Evolutionary conservation across 2,888 invertebrate species (phyloP), one percentile per base, ranked within the genome.

Genomic region (Spisula subtruncata): DNA sequence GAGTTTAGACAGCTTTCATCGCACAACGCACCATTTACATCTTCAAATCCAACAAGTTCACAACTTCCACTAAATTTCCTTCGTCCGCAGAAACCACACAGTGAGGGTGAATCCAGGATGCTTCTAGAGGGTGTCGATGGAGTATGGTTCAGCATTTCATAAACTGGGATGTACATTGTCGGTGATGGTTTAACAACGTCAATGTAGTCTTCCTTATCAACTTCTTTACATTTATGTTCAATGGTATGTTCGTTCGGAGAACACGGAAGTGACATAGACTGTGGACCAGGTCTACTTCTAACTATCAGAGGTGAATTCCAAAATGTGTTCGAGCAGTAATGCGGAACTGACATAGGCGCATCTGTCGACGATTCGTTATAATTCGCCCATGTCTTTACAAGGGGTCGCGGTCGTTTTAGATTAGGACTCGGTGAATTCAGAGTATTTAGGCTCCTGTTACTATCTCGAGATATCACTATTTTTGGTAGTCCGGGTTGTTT

Each of bases 401-500:
- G 35, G 35, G 75, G 75, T 32, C 32, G 32, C 18, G 75, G 75
- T 75, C 75, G 10, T 32, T 35, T 75, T 16, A 75, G 32, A 35
- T 32, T 10, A 75, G 75, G 75, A 75, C 75, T 75, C 35, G 75
- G 75, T 14, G 75, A 75, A 16, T 1, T 12, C 35, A 79, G 20
- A 32, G 14, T 84, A 66, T 89, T 87, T 6, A 91, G 66, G 25
- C 87, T 86, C 81, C 79, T 88, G 1, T 86, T 46, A 48, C 89
- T 89, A n/a, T 86, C 89, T 29, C 82, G 35, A 10, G 90, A 91
- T 25, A 91, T 91, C n/a, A 89, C 80, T 6, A 91, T 91, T 80
- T 56, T 86, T 25, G 90, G 90, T 10, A 89, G n/a, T 0, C 32
- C 85, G 18, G 29, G 51, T 20, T 6, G 8, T 12, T n/a, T 14